Conservation (phyloP, 2,113 vertebrate species). For the Acanthochromis polyacanthus region DNA sequence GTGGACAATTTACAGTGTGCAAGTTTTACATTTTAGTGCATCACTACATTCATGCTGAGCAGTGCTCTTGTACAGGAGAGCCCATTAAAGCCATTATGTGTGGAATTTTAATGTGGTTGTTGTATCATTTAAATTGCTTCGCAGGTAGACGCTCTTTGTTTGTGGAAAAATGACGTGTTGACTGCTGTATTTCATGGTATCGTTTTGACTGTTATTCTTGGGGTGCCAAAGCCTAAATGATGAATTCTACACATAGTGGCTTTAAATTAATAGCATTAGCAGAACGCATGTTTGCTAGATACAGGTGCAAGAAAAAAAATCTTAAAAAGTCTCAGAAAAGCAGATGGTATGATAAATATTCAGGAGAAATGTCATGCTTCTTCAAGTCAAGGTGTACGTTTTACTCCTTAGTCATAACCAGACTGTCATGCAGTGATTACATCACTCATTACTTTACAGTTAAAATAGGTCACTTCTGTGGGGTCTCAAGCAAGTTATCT, state of each 20-base stretch:
- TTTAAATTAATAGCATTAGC: neutral
- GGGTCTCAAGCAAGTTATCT: neutral
- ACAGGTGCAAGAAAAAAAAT: no score
- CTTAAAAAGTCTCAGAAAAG: neutral
- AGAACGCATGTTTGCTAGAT: no score
- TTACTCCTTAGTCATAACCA: neutral
- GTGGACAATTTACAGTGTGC: slow-evolving; percentile 6
- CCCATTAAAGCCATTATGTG: slow-evolving; percentile 5
- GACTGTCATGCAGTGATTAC: neutral
- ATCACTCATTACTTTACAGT: no score
- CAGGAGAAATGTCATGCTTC: neutral
- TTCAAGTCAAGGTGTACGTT: neutral
- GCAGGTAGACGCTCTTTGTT: neutral
- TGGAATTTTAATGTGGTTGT: slow-evolving; percentile 28
- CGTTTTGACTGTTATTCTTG: neutral
- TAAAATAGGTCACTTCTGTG: neutral
- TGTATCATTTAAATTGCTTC: neutral
- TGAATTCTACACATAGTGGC: neutral
- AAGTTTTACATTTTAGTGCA: slow-evolving; percentile 40
- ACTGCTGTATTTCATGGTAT: neutral
- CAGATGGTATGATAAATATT: neutral
- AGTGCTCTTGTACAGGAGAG: neutral
- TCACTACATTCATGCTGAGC: slow-evolving; percentile 48
- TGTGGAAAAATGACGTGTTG: neutral
- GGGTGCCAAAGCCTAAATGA: neutral